phyloP scores from a whole-genome alignment of 2,888 invertebrate genomes.

The Rugalucina vietnamica region DNA sequence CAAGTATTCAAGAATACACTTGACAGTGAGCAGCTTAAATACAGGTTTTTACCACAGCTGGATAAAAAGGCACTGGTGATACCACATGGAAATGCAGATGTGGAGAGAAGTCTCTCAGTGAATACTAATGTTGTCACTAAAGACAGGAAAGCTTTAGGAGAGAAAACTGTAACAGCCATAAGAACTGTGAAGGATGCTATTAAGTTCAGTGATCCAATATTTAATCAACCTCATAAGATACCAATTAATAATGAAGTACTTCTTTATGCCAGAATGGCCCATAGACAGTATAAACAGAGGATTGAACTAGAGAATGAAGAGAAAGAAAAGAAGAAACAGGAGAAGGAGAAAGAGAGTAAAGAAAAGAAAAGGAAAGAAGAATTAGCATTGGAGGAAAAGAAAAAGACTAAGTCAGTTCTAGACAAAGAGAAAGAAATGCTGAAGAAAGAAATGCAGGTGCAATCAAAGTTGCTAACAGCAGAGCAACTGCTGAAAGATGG shows the following conservation, averaged over 20 bases:
- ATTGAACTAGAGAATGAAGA: neutral
- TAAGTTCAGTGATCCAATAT: neutral
- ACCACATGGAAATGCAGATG: slow-evolving; percentile 51
- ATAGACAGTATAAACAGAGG: neutral
- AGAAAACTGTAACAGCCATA: neutral
- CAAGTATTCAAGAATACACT: too few relatives aligned
- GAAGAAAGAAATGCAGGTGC: neutral
- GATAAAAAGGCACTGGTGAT: slow-evolving; percentile 40
- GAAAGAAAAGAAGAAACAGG: neutral
- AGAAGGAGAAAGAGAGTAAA: neutral
- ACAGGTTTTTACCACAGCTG: neutral
- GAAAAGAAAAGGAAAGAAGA: neutral
- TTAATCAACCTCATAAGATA: neutral
- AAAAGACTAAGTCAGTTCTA: neutral
- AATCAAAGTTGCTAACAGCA: neutral
- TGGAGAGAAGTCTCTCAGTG: slow-evolving; percentile 29
- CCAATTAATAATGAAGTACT: neutral
- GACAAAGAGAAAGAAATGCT: neutral
- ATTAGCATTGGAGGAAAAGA: neutral
- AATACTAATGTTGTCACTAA: neutral
- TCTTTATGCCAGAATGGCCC: neutral
- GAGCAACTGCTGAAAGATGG: neutral
- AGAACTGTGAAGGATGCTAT: slow-evolving; percentile 9
- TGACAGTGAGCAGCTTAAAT: neutral
- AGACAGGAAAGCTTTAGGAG: neutral